phyloP scores from a whole-genome alignment of 64 coral and sea anemone genomes.

The Pocillopora damicornis region DNA sequence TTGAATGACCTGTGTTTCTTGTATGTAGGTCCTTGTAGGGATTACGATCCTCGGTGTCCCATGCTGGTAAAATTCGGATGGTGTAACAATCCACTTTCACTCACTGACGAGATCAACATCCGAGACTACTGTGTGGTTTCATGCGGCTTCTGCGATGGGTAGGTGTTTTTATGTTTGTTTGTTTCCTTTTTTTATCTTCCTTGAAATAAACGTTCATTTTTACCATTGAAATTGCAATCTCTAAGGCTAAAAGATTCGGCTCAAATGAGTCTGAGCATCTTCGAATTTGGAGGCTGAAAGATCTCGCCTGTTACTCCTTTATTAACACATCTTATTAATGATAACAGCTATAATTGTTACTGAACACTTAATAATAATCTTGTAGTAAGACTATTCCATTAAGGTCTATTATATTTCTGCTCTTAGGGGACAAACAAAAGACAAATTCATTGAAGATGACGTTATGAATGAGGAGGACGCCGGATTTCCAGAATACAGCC shows the following conservation, averaged over 20 bases:
- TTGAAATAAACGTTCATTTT: too few relatives aligned
- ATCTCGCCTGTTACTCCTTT: too few relatives aligned
- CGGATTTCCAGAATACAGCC: slow-evolving; percentile 27
- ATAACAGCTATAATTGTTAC: too few relatives aligned
- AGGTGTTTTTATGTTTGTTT: not conserved
- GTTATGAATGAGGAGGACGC: not conserved
- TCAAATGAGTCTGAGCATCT: too few relatives aligned
- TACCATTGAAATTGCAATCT: too few relatives aligned
- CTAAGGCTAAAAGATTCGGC: too few relatives aligned
- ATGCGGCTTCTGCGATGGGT: slow-evolving; percentile 50
- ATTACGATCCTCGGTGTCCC: slow-evolving; percentile 26
- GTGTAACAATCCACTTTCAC: slow-evolving; percentile 8
- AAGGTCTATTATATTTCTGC: too few relatives aligned
- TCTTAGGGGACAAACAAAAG: not conserved
- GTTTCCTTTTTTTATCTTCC: not conserved
- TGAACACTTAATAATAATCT: too few relatives aligned
- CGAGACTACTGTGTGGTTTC: slow-evolving; percentile 31
- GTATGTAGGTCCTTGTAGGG: slow-evolving; percentile 32
- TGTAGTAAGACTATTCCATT: too few relatives aligned
- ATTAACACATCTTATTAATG: too few relatives aligned
- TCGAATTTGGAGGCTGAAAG: too few relatives aligned
- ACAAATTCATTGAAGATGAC: not conserved
- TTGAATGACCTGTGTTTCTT: not conserved
- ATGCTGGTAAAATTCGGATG: slow-evolving; percentile 1
- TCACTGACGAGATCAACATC: slow-evolving; percentile 1